A percentile compares a stretch with the other conserved stretches of the same genome.
These are phyloP conservation scores for Anoncus sp. DNA, from an alignment of 2,888 invertebrate species.

Conservation along the genomic window DNA sequence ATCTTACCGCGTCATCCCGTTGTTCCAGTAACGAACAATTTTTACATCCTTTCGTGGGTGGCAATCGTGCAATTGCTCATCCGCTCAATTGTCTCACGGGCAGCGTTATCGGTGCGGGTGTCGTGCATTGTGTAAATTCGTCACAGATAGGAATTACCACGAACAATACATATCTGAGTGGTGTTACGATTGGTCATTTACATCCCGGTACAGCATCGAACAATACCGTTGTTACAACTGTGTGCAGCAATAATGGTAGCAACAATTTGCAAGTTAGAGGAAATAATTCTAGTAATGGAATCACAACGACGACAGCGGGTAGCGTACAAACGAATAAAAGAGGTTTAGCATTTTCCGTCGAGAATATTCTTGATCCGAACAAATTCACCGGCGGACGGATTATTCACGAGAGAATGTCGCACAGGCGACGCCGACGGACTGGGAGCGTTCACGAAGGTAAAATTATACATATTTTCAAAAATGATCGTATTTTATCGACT, in stretches of 20 bases:
- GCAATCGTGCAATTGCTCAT: conserved; percentile 70
- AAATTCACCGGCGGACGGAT: conserved; percentile 90
- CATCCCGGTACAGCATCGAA: conserved; percentile 70
- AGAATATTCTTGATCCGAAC: conserved; percentile 95
- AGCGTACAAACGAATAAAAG: conserved; percentile 86
- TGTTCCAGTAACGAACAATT: conserved; percentile 73
- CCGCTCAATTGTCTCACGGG: conserved; percentile 75
- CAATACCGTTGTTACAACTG: conserved; percentile 71
- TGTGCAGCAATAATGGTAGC: conserved; percentile 71
- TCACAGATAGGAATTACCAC: conserved; percentile 38
- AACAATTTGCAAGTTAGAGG: conserved; percentile 70
- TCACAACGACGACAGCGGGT: conserved; percentile 78
- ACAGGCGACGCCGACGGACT: conserved; percentile 76
- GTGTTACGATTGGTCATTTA: conserved; percentile 50
- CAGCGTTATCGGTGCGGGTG: conserved; percentile 65
- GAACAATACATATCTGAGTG: conserved; percentile 54
- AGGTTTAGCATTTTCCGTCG: conserved; percentile 94
- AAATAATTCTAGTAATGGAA: conserved; percentile 71
- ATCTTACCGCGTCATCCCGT: conserved; percentile 81
- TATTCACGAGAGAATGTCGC: conserved; percentile 73
- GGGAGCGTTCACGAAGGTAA: conserved; percentile 81
- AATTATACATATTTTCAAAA: neutral
- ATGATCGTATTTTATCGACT: neutral
- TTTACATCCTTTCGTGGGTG: conserved; percentile 74
- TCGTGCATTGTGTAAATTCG: conserved; percentile 54